Conservation (phyloP, 2,797 vertebrate genomes). For the Coracias cyanogaster region DNA sequence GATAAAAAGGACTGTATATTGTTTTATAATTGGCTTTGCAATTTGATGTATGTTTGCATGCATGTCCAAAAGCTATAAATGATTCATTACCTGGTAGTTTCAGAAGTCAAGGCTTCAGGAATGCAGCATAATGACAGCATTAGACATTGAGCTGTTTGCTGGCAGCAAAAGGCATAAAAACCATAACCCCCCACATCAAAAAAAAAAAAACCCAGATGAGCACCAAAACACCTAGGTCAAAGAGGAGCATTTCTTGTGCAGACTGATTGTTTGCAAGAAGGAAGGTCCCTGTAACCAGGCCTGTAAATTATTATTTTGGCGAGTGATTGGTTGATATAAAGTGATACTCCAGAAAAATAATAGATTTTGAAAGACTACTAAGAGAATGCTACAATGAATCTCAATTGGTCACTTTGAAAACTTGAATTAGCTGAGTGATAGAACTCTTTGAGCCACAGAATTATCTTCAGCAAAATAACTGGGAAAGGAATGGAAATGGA, state of each 20-base stretch:
- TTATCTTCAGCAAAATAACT: not conserved
- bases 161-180: not conserved
- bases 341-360: not conserved
- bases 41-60: not conserved
- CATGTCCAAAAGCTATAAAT: slow-evolving; percentile 18
- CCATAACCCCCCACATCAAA: not conserved
- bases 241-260: not conserved
- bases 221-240: not conserved
- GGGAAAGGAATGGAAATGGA: not conserved
- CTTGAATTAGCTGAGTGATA: not conserved
- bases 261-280: not conserved
- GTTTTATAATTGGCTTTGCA: slow-evolving; percentile 10
- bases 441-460: not conserved
- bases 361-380: not conserved
- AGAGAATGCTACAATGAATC: not conserved
- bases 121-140: not conserved
- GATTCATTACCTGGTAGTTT: slow-evolving; percentile 18
- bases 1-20: not conserved
- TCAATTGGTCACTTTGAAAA: not conserved
- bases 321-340: not conserved
- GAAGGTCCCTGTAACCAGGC: not conserved
- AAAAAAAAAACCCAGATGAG: not conserved
- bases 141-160: not conserved
- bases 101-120: not conserved
- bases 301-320: not conserved